Conservation (phyloP, 2,113 vertebrate genomes). For the Microtus richardsoni region DNA sequence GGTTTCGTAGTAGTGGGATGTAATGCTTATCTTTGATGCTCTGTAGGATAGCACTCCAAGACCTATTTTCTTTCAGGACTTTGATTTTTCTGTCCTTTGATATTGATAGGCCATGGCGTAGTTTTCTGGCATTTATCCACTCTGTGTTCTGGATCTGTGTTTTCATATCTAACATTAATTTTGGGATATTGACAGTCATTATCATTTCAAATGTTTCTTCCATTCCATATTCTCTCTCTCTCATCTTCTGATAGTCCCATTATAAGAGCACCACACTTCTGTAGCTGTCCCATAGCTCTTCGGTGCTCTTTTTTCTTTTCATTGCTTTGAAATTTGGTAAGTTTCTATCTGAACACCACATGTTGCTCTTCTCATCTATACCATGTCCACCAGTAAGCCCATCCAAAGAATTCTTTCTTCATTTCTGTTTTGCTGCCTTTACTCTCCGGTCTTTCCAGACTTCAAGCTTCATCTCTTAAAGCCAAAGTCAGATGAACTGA, state of each 20-base stretch:
- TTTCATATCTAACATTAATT: background rate
- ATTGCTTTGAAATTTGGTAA: background rate
- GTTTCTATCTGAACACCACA: background rate
- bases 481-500: background rate
- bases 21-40: background rate
- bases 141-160: background rate
- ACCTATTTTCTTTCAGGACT: background rate
- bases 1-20: background rate
- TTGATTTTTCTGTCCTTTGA: conserved; percentile 33
- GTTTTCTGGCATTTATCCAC: background rate
- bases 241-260: background rate
- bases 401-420: background rate
- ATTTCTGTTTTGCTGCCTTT: background rate
- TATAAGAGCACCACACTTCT: background rate
- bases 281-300: background rate
- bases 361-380: background rate
- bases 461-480: conserved; percentile 39
- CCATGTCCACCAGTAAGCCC: background rate
- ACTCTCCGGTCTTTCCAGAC: background rate
- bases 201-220: background rate
- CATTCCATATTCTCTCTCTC: background rate
- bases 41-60: background rate
- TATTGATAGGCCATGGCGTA: background rate
- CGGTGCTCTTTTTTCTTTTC: background rate
- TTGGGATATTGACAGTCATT: background rate